Percentiles rank a stretch among this genome's conserved stretches.
These are phyloP conservation scores for Calcarius ornatus DNA, from an alignment of 2,113 vertebrate species.

Conservation along the genomic window DNA sequence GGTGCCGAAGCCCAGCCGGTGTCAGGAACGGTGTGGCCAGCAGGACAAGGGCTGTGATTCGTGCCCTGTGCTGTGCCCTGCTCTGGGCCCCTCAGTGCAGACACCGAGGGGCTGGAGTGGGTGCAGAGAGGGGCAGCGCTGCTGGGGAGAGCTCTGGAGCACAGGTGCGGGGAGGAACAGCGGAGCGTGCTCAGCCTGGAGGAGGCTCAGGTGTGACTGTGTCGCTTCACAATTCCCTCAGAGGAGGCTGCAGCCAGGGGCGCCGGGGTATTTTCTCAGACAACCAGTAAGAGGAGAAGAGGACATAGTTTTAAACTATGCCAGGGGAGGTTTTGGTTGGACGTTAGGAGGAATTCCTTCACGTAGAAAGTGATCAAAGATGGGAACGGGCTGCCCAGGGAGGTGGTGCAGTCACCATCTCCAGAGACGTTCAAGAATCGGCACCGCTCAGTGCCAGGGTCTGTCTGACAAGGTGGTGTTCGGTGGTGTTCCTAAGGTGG, in stretches of 20 bases:
- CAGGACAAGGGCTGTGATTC: not conserved
- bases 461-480: not conserved
- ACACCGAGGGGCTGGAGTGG: not conserved
- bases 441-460: not conserved
- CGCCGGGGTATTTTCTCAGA: fast-evolving
- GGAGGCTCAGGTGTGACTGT: not conserved
- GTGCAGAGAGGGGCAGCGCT: not conserved
- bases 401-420: fast-evolving
- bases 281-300: too few relatives aligned
- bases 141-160: not conserved
- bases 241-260: not conserved
- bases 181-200: not conserved
- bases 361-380: too few relatives aligned
- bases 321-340: fast-evolving
- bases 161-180: not conserved
- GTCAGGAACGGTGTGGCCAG: not conserved
- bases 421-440: too few relatives aligned
- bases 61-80: not conserved
- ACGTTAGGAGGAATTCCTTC: not conserved
- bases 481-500: fast-evolving
- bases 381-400: fast-evolving
- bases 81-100: not conserved
- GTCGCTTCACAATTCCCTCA: too few relatives aligned
- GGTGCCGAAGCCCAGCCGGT: not conserved
- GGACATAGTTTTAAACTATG: fast-evolving